Evolutionary conservation across 2,888 invertebrate genomes (phyloP).

Genomic region (Pegoplata infirma): DNA sequence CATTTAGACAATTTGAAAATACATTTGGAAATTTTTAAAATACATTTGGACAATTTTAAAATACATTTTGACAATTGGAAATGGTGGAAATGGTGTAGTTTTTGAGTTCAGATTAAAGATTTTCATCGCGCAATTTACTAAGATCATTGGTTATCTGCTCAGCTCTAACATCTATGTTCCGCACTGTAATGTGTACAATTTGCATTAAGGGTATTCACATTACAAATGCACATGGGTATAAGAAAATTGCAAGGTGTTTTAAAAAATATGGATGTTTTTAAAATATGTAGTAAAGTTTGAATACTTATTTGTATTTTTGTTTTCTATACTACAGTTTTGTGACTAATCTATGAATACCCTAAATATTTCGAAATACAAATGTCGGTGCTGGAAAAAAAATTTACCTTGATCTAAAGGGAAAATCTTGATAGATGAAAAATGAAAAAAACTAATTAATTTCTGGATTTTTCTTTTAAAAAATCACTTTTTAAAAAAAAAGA

Average conservation of each 20-base stretch:
- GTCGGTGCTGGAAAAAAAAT: not conserved
- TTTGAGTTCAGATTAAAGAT: too few species aligned
- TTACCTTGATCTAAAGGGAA: not conserved
- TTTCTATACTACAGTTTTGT: not conserved
- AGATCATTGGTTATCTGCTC: too few species aligned
- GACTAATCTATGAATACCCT: not conserved
- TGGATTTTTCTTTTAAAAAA: too few species aligned
- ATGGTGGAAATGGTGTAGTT: too few species aligned
- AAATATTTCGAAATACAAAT: not conserved
- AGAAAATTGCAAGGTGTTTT: not conserved
- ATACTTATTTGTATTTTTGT: not conserved
- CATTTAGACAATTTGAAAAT: too few species aligned
- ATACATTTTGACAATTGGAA: too few species aligned
- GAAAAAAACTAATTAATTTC: not conserved
- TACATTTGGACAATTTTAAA: too few species aligned
- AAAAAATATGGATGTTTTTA: not conserved
- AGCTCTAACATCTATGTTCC: too few species aligned
- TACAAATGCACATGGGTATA: not conserved
- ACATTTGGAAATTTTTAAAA: too few species aligned
- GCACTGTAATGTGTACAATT: not conserved
- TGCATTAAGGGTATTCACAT: conserved; percentile 16
- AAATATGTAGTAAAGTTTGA: not conserved
- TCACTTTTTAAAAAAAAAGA: not conserved
- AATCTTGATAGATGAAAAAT: not conserved
- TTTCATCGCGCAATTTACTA: too few species aligned